Percentiles rank a stretch among this genome's conserved stretches.
Conservation (phyloP, 1,140 invertebrate genomes). For the Drosophila tristis region DNA sequence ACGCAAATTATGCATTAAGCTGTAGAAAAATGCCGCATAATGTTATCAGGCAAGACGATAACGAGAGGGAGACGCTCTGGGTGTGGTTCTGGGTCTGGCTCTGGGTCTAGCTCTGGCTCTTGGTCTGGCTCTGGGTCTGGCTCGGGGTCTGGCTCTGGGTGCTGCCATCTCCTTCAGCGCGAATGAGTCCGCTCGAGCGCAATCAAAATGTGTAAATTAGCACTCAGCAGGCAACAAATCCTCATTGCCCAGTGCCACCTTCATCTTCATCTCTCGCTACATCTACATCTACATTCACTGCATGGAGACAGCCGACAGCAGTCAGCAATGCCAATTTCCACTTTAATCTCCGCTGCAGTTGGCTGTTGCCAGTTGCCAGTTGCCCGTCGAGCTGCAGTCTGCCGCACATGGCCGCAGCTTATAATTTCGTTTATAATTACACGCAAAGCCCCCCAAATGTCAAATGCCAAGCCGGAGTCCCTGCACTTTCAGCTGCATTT, state of each 20-base stretch:
- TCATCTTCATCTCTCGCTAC: conserved; percentile 18
- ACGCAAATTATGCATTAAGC: conserved; percentile 82
- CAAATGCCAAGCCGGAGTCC: conserved; percentile 33
- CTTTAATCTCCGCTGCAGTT: conserved; percentile 70
- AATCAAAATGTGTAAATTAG: conserved; percentile 82
- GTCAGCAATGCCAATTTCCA: conserved; percentile 72
- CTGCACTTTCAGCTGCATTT: conserved; percentile 34
- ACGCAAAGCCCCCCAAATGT: conserved; percentile 53
- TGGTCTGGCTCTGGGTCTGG: conserved; percentile 3
- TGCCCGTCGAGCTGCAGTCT: conserved; percentile 9
- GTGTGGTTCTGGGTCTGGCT: too few relatives aligned
- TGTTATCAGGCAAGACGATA: conserved; percentile 61
- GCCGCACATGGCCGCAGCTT: conserved; percentile 60
- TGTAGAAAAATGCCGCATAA: conserved; percentile 79
- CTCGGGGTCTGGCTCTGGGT: conserved; percentile 6
- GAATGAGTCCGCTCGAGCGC: conserved; percentile 51
- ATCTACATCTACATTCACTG: background rate
- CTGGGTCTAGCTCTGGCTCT: background rate
- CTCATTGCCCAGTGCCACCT: conserved; percentile 27
- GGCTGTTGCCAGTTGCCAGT: conserved; percentile 43
- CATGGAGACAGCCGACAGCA: conserved; percentile 15
- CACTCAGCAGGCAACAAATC: conserved; percentile 68
- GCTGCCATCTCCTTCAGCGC: conserved; percentile 18
- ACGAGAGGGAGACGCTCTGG: background rate
- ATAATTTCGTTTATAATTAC: conserved; percentile 83